These are phyloP conservation scores for Metacarcinus magister DNA, from an alignment of 2,888 invertebrate species.

Conservation along the genomic window DNA sequence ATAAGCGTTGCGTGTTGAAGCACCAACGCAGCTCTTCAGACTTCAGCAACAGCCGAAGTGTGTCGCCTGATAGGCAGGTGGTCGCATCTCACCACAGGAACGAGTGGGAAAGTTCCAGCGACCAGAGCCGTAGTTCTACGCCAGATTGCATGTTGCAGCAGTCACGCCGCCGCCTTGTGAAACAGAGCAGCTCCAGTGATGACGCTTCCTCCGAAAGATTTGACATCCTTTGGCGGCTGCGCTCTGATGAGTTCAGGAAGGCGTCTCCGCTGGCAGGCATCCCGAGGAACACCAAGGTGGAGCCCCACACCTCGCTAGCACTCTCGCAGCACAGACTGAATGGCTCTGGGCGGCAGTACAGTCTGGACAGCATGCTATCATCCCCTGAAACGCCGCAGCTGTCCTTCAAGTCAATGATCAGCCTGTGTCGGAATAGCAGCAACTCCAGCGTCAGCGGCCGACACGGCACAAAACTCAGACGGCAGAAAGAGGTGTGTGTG, in stretches of 20 bases:
- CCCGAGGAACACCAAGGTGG: not conserved
- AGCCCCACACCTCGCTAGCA: not conserved
- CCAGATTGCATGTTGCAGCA: conserved; percentile 54
- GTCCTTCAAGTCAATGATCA: conserved; percentile 36
- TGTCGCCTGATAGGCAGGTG: conserved; percentile 50
- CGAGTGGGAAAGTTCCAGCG: conserved; percentile 66
- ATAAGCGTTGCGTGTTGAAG: not conserved
- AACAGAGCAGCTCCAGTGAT: conserved; percentile 68
- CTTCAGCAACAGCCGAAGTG: conserved; percentile 54
- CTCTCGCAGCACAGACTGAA: not conserved
- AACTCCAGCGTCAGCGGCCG: not conserved
- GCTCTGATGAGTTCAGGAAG: conserved; percentile 62
- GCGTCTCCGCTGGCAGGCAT: conserved; percentile 61
- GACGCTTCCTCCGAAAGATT: conserved; percentile 65
- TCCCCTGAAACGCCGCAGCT: conserved; percentile 48
- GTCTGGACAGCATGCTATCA: conserved; percentile 66
- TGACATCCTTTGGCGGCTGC: conserved; percentile 74
- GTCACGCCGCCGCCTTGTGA: conserved; percentile 56
- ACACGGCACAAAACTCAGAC: conserved; percentile 35
- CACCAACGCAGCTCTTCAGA: conserved; percentile 70
- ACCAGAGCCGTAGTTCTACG: conserved; percentile 70
- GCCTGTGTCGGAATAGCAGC: conserved; percentile 26
- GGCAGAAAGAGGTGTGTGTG: conserved; percentile 59
- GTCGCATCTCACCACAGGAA: not conserved
- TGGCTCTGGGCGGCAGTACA: conserved; percentile 51